Conservation (phyloP, 2,888 invertebrate species). For the Coecobrya sp. region DNA sequence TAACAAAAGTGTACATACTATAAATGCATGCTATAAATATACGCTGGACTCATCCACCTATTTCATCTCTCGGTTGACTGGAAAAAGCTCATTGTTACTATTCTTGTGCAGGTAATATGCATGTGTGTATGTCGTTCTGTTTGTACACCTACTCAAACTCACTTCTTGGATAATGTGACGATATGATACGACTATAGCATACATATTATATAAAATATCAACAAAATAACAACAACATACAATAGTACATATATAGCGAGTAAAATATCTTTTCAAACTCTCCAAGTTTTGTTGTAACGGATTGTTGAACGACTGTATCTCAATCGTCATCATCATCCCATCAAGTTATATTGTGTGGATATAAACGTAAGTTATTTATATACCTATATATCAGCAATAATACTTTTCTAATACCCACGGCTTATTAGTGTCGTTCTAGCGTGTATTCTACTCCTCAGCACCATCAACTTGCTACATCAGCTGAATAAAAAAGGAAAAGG, state of each 20-base stretch:
- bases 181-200: slow-evolving; percentile 1
- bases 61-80: slow-evolving; percentile 56
- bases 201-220: not conserved
- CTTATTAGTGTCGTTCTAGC: slow-evolving; percentile 10
- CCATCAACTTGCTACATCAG: slow-evolving; percentile 53
- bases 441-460: slow-evolving; percentile 24
- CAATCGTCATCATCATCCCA: slow-evolving; percentile 52
- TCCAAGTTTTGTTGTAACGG: slow-evolving; percentile 67
- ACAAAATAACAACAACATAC: slow-evolving; percentile 22
- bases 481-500: slow-evolving; percentile 57
- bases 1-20: not conserved
- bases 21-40: slow-evolving; percentile 11
- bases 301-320: slow-evolving; percentile 59
- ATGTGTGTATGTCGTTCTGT: not conserved
- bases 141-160: slow-evolving; percentile 15
- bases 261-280: slow-evolving; percentile 28
- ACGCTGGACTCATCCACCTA: not conserved
- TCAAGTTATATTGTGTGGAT: slow-evolving; percentile 36
- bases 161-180: not conserved
- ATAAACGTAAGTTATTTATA: slow-evolving; percentile 31
- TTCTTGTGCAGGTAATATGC: not conserved
- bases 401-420: slow-evolving; percentile 24
- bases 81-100: slow-evolving; percentile 12
- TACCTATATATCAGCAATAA: slow-evolving; percentile 19
- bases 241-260: slow-evolving; percentile 13